phyloP scores from a whole-genome alignment of 2,113 vertebrate species.

The Pyrgilauda ruficollis region DNA sequence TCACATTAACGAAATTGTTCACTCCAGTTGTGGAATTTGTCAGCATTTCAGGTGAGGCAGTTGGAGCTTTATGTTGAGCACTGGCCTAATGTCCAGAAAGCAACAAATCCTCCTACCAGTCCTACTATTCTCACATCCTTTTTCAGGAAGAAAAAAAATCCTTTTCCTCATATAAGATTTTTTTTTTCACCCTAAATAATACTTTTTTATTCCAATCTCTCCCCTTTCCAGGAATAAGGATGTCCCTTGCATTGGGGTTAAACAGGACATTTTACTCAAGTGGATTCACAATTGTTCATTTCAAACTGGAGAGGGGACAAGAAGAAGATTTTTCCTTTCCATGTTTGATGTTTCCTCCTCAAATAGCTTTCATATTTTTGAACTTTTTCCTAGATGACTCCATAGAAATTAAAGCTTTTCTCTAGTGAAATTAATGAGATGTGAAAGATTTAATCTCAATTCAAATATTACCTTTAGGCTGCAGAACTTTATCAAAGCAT shows the following conservation, averaged over 20 bases:
- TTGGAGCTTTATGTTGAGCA: neutral
- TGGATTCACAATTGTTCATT: neutral
- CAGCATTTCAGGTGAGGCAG: neutral
- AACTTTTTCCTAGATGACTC: neutral
- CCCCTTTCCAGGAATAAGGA: neutral
- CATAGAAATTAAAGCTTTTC: neutral
- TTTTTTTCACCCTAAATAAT: neutral
- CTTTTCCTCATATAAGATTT: neutral
- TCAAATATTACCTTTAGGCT: neutral
- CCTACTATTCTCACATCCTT: neutral
- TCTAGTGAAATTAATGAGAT: neutral
- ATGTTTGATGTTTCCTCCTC: neutral
- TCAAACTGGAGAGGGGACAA: neutral
- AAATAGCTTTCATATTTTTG: neutral
- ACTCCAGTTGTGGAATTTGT: neutral
- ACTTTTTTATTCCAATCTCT: neutral
- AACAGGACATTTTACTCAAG: neutral
- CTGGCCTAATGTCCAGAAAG: neutral
- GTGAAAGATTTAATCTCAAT: neutral
- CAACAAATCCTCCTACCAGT: neutral
- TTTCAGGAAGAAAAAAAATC: neutral
- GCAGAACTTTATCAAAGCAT: neutral
- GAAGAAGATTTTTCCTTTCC: neutral
- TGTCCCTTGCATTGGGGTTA: neutral
- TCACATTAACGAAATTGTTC: neutral